Evolutionary conservation across 2,113 vertebrate genomes (phyloP).

Genomic region (Pheucticus melanocephalus): DNA sequence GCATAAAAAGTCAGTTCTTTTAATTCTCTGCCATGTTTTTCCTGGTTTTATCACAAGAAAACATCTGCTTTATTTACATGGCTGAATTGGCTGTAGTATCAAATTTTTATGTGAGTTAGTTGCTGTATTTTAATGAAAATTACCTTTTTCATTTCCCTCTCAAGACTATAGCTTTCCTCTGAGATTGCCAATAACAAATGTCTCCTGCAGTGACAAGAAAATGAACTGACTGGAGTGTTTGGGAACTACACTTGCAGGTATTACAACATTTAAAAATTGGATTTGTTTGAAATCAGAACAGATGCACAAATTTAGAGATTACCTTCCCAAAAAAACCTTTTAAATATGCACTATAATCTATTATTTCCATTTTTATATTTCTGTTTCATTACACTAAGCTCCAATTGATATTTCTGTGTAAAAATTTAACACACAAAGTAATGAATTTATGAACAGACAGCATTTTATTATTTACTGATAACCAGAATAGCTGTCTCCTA

Average conservation of each 20-base stretch:
- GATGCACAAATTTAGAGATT: constrained; percentile 14
- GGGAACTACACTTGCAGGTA: constrained; percentile 28
- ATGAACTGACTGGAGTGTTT: constrained; percentile 42
- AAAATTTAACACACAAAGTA: not conserved
- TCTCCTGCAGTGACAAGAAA: constrained; percentile 65
- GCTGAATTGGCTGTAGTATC: constrained; percentile 11
- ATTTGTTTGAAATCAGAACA: constrained; percentile 26
- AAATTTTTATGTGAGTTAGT: constrained; percentile 22
- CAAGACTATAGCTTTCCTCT: constrained; percentile 28
- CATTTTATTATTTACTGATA: not conserved
- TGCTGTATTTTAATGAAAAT: constrained; percentile 56
- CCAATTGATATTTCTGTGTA: not conserved
- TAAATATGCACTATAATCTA: not conserved
- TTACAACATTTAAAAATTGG: constrained; percentile 7
- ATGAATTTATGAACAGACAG: not conserved
- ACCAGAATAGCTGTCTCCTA: not conserved
- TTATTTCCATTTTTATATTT: not conserved
- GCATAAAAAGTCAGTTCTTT: not conserved
- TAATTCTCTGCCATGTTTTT: not conserved
- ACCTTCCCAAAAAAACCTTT: not conserved
- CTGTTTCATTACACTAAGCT: not conserved
- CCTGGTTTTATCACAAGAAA: constrained; percentile 7
- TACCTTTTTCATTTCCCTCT: constrained; percentile 51
- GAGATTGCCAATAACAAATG: constrained; percentile 59
- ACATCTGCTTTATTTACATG: constrained; percentile 56